These are phyloP conservation scores for Bombycilla garrulus DNA, from an alignment of 2,113 vertebrate genomes.

Conservation along the genomic window DNA sequence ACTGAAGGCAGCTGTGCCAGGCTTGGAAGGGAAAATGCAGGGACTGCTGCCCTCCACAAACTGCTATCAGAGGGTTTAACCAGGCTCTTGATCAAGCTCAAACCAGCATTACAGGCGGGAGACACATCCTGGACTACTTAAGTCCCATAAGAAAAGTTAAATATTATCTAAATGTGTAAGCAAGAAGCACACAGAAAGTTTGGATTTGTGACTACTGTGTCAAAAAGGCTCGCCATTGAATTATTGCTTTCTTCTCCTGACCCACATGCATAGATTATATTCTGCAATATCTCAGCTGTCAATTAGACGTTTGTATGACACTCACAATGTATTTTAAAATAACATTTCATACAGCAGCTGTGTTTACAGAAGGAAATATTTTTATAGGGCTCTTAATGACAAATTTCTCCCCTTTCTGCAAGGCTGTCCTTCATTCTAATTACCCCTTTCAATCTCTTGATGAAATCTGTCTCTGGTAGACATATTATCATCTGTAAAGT, in stretches of 20 bases:
- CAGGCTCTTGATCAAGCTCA: not conserved
- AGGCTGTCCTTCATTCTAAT: constrained; percentile 39
- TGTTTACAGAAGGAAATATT: constrained; percentile 81
- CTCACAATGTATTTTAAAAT: constrained; percentile 37
- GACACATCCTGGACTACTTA: not conserved
- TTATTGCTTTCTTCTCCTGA: constrained; percentile 13
- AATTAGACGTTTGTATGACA: constrained; percentile 37
- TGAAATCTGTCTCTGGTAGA: constrained; percentile 63
- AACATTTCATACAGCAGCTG: constrained; percentile 73
- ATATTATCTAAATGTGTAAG: not conserved
- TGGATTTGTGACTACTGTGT: not conserved
- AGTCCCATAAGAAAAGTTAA: not conserved
- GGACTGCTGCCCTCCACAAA: not conserved
- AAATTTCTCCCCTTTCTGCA: constrained; percentile 57
- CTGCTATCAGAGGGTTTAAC: not conserved
- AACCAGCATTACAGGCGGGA: not conserved
- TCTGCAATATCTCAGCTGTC: constrained; percentile 15
- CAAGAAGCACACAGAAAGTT: not conserved
- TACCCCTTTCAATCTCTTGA: constrained; percentile 53
- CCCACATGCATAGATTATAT: not conserved
- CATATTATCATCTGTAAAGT: constrained; percentile 41
- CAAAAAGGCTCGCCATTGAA: not conserved
- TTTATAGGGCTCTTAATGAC: constrained; percentile 64
- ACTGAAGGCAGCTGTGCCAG: not conserved
- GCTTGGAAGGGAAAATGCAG: not conserved